A percentile compares a stretch with the other conserved stretches of the same genome.
These are phyloP conservation scores for Drosophila equinoxialis DNA, from an alignment of 1,140 invertebrate species.

Conservation along the genomic window DNA sequence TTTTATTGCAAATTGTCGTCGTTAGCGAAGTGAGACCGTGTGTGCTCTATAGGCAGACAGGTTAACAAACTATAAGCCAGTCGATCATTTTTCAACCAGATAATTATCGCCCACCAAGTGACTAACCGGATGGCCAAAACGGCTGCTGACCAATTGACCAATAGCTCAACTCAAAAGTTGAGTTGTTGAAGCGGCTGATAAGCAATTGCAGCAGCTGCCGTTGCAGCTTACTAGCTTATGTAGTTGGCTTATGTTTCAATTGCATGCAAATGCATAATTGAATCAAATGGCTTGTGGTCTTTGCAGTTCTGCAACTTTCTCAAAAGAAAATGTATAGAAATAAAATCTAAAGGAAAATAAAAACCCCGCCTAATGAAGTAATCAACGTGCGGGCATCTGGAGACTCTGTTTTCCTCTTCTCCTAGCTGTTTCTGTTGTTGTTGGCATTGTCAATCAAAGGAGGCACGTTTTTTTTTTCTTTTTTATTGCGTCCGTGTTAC, in stretches of 20 bases:
- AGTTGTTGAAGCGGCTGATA: slow-evolving; percentile 43
- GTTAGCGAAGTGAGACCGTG: slow-evolving; percentile 57
- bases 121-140: slow-evolving; percentile 51
- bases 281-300: slow-evolving; percentile 61
- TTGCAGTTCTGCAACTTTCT: slow-evolving; percentile 26
- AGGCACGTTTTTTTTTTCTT: slow-evolving; percentile 70
- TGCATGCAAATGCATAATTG: slow-evolving; percentile 79
- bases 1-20: slow-evolving; percentile 62
- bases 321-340: slow-evolving; percentile 5
- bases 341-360: slow-evolving; percentile 42
- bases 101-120: slow-evolving; percentile 76
- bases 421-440: slow-evolving; percentile 10
- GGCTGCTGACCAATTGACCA: slow-evolving; percentile 59
- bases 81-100: slow-evolving; percentile 74
- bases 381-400: slow-evolving; percentile 71
- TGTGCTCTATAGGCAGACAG: slow-evolving; percentile 38
- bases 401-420: slow-evolving; percentile 40
- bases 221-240: slow-evolving; percentile 11
- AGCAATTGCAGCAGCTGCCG: slow-evolving; percentile 28
- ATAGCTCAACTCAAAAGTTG: slow-evolving; percentile 44
- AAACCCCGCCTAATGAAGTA: slow-evolving; percentile 70
- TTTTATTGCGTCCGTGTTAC: slow-evolving; percentile 75
- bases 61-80: slow-evolving; percentile 28
- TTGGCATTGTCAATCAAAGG: slow-evolving; percentile 74
- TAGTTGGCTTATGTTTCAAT: slow-evolving; percentile 62